Percentiles rank a stretch among this genome's conserved stretches.
These are phyloP conservation scores for Oryzias woworae DNA, from an alignment of 2,113 vertebrate genomes.

Conservation along the genomic window DNA sequence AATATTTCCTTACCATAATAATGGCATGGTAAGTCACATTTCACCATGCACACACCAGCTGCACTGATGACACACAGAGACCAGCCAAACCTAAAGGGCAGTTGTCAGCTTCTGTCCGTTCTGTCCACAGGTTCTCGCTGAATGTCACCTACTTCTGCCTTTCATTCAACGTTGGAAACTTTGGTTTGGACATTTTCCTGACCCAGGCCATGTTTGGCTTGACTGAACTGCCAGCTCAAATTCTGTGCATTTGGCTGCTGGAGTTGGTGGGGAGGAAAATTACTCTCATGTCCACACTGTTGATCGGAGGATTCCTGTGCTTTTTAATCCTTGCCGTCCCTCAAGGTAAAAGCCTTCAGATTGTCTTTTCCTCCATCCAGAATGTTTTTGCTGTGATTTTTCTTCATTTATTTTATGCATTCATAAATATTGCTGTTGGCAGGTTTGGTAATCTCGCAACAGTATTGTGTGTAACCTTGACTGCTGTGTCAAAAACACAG, in stretches of 20 bases:
- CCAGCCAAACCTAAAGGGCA: background rate
- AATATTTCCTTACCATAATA: constrained; percentile 67
- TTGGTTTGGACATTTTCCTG: constrained; percentile 57
- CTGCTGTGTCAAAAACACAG: too few relatives aligned
- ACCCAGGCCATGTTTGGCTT: constrained; percentile 56
- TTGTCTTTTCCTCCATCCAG: background rate
- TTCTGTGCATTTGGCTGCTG: constrained; percentile 68
- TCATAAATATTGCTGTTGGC: too few relatives aligned
- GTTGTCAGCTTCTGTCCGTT: background rate
- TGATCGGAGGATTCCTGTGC: constrained; percentile 51
- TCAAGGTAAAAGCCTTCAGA: constrained; percentile 58
- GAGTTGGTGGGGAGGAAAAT: constrained; percentile 67
- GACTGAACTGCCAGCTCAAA: constrained; percentile 60
- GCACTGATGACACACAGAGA: background rate
- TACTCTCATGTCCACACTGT: constrained; percentile 47
- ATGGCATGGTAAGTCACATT: constrained; percentile 64
- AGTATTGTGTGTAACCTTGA: too few relatives aligned
- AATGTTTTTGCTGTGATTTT: background rate
- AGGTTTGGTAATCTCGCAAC: too few relatives aligned
- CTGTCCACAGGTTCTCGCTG: constrained; percentile 70
- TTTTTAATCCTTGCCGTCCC: constrained; percentile 57
- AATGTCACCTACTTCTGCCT: constrained; percentile 67
- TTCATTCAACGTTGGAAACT: constrained; percentile 58
- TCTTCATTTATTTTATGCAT: background rate
- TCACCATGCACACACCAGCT: background rate